Conservation (phyloP, 1,140 invertebrate genomes). For the Steinernema khuongi region DNA sequence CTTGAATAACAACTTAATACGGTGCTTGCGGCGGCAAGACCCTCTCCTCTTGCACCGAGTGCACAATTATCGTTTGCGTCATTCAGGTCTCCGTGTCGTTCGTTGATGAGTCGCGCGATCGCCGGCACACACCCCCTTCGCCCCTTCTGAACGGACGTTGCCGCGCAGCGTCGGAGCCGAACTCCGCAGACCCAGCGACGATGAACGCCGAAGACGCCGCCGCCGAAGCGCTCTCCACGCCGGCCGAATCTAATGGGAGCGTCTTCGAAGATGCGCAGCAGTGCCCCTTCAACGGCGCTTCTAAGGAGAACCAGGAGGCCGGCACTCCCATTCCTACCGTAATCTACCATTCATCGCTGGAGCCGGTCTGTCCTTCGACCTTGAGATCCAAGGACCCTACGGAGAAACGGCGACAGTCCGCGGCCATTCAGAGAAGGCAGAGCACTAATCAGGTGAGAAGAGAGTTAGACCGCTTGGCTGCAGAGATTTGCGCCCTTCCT, state of each 20-base stretch:
- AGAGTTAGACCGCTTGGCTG: too few species aligned
- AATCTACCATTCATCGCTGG: neutral
- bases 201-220: neutral
- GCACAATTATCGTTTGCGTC: too few species aligned
- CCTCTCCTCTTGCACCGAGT: too few species aligned
- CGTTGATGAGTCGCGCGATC: neutral
- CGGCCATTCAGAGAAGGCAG: conserved; percentile 46
- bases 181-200: neutral
- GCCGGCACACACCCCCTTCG: neutral
- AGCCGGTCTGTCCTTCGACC: neutral
- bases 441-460: conserved; percentile 49
- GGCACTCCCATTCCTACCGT: neutral
- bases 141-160: conserved; percentile 8
- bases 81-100: conserved; percentile 4
- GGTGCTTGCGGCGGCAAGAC: too few species aligned
- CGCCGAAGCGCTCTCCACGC: neutral
- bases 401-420: conserved; percentile 33
- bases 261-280: conserved; percentile 3
- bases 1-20: too few species aligned
- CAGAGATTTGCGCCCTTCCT: too few species aligned
- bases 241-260: neutral
- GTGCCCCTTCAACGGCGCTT: neutral
- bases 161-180: neutral
- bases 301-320: neutral
- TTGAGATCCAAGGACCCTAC: neutral